phyloP scores from a whole-genome alignment of 2,888 invertebrate genomes.

The Proisotoma minuta region DNA sequence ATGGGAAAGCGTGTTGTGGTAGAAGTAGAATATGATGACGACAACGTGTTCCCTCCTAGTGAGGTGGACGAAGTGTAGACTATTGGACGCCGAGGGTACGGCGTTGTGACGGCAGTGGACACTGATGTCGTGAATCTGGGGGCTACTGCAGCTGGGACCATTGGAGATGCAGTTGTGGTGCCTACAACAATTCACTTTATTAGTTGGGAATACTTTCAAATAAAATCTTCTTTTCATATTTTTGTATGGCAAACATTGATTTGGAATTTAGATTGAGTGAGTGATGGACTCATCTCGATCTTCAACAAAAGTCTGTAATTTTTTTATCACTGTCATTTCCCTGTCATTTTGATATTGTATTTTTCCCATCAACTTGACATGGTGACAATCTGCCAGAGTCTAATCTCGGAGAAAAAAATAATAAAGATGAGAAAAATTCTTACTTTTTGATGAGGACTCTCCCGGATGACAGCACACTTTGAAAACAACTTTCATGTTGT shows the following conservation, averaged over 20 bases:
- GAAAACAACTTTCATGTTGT: constrained; percentile 94
- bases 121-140: constrained; percentile 55
- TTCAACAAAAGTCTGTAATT: no score
- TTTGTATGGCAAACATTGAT: no score
- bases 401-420: not conserved
- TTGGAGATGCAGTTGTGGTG: constrained; percentile 55
- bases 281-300: no score
- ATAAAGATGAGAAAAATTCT: constrained; percentile 45
- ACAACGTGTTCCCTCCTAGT: constrained; percentile 12
- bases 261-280: no score
- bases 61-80: constrained; percentile 39
- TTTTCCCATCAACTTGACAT: no score
- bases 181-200: constrained; percentile 18
- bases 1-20: constrained; percentile 14
- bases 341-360: no score
- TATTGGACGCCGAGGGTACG: constrained; percentile 35
- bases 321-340: no score
- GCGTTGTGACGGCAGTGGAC: constrained; percentile 50
- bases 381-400: no score
- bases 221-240: no score
- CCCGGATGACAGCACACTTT: constrained; percentile 85
- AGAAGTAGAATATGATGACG: constrained; percentile 10
- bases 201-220: no score
- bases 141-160: constrained; percentile 58
- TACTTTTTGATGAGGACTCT: constrained; percentile 55